Evolutionary conservation across 2,797 vertebrate genomes (phyloP).

Genomic region (Onychomys arenicola): DNA sequence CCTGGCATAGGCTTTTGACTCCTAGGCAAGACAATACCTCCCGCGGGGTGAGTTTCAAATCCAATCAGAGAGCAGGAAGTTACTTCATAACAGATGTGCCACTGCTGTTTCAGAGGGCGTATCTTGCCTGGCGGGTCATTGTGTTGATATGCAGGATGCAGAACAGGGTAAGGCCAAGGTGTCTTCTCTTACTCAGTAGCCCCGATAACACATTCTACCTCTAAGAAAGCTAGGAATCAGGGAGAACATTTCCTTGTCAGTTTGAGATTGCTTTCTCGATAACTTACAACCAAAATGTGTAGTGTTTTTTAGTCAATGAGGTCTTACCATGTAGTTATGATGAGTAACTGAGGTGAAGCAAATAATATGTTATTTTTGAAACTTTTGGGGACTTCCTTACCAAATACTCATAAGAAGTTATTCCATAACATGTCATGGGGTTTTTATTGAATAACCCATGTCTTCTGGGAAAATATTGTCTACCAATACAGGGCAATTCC

Average conservation of each 20-base stretch:
- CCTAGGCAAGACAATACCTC: neutral
- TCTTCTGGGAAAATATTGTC: neutral
- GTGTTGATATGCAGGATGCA: no score
- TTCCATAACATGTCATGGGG: rapidly evolving
- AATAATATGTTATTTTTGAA: neutral
- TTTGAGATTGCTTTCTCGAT: neutral
- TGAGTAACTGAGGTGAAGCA: neutral
- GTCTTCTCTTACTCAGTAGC: neutral
- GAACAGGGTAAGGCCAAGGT: neutral
- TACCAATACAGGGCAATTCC: neutral
- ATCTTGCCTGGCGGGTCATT: neutral
- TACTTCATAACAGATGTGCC: neutral
- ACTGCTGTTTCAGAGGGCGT: neutral
- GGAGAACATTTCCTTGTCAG: neutral
- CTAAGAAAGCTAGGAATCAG: neutral
- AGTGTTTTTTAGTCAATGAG: neutral
- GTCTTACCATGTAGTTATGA: neutral
- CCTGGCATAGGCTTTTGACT: neutral
- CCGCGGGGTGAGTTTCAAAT: neutral
- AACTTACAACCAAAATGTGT: neutral
- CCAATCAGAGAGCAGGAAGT: neutral
- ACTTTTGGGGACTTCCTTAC: neutral
- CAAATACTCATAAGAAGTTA: neutral
- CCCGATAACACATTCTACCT: neutral
- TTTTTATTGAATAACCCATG: neutral